A percentile compares a stretch with the other conserved stretches of the same genome.
phyloP scores from a whole-genome alignment of 2,797 vertebrate species.

The Pangasius macronema region DNA sequence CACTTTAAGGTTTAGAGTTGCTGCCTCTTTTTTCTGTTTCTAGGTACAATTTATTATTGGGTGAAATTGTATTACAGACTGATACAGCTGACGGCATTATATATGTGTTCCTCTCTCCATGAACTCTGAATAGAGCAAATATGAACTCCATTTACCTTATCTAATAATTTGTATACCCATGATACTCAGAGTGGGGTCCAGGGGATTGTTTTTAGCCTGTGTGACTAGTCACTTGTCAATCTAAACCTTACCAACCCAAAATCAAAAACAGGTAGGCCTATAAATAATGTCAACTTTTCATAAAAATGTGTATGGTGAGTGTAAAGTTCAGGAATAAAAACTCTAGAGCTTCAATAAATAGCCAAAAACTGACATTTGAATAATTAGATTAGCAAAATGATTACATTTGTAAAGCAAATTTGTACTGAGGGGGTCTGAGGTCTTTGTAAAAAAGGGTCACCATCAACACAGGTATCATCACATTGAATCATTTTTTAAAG shows the following conservation, averaged over 20 bases:
- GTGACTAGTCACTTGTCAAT: neutral
- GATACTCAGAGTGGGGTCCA: neutral
- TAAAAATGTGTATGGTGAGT: no score
- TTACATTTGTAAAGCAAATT: neutral
- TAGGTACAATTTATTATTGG: neutral
- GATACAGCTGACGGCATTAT: neutral
- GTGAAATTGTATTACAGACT: neutral
- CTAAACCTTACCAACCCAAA: neutral
- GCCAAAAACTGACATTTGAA: neutral
- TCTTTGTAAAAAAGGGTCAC: neutral
- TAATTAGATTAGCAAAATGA: neutral
- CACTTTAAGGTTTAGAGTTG: neutral
- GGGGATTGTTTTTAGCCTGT: neutral
- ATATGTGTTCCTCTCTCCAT: neutral
- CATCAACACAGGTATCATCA: neutral
- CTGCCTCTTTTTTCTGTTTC: neutral
- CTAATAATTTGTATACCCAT: neutral
- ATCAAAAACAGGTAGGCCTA: neutral
- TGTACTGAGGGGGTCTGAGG: neutral
- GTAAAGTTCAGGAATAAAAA: neutral
- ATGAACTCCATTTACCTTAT: neutral
- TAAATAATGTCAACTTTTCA: neutral
- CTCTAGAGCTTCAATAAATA: neutral
- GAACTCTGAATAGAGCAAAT: neutral
- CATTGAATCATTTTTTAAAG: neutral